Percentiles rank a stretch among this genome's conserved stretches.
Conservation (phyloP, 2,888 invertebrate genomes). For the Polylopha cassiicola region DNA sequence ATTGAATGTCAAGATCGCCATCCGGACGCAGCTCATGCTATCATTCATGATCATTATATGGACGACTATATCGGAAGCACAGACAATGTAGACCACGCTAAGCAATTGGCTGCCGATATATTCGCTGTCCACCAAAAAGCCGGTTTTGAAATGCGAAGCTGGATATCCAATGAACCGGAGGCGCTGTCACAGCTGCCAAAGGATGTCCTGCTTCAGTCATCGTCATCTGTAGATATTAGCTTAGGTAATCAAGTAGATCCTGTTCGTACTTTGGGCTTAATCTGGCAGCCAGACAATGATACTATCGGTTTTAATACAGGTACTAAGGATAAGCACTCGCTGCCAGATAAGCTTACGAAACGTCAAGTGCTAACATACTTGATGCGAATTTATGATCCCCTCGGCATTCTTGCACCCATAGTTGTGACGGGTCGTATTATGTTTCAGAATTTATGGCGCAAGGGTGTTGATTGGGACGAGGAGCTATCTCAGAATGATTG, state of each 20-base stretch:
- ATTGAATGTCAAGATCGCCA: constrained; percentile 11
- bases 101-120: no score
- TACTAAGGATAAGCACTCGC: no score
- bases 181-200: not conserved
- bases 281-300: not conserved
- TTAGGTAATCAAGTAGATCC: not conserved
- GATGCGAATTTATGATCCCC: constrained; percentile 5
- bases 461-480: constrained; percentile 10
- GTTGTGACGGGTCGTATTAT: constrained; percentile 3
- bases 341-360: no score
- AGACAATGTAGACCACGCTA: not conserved
- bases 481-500: constrained; percentile 3
- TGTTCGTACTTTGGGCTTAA: not conserved
- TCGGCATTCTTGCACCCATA: constrained; percentile 3
- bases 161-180: not conserved
- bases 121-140: not conserved
- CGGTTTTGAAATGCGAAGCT: not conserved
- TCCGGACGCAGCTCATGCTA: constrained; percentile 28
- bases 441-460: constrained; percentile 8
- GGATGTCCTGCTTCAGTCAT: not conserved
- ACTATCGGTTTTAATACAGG: not conserved
- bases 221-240: no score
- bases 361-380: not conserved
- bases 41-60: constrained; percentile 5
- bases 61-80: constrained; percentile 8